These are phyloP conservation scores for Oedothorax gibbosus DNA, from an alignment of 1,140 invertebrate genomes.

Conservation along the genomic window DNA sequence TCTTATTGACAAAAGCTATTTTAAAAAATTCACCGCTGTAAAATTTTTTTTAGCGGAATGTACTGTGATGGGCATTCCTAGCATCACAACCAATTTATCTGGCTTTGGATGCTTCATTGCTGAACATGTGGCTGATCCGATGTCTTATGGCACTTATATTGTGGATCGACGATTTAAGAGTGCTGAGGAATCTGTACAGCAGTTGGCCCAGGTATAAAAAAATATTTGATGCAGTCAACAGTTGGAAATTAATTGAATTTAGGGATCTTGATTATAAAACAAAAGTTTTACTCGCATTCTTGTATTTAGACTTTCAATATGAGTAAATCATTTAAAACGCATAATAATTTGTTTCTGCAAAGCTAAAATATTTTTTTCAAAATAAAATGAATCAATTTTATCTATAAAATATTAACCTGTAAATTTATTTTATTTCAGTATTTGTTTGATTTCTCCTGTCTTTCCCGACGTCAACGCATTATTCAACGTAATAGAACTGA, in stretches of 20 bases:
- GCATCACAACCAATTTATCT: slow-evolving; percentile 96
- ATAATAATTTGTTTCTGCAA: neutral
- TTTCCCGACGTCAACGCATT: slow-evolving; percentile 94
- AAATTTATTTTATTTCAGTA: slow-evolving; percentile 66
- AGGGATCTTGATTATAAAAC: too few species aligned
- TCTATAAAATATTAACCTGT: too few species aligned
- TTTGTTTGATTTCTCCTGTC: slow-evolving; percentile 93
- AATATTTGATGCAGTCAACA: neutral
- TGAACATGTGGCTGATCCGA: slow-evolving; percentile 96
- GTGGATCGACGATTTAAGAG: slow-evolving; percentile 92
- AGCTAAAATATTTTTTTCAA: neutral
- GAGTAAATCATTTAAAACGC: neutral
- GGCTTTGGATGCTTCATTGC: slow-evolving; percentile 99
- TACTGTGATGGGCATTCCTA: slow-evolving; percentile 99
- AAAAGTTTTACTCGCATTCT: neutral
- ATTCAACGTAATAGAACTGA: slow-evolving; percentile 99
- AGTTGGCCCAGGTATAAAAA: slow-evolving; percentile 81
- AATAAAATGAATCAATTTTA: neutral
- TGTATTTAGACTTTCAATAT: neutral
- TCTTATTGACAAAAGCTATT: too few species aligned
- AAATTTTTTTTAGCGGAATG: slow-evolving; percentile 83
- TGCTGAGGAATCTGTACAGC: slow-evolving; percentile 90
- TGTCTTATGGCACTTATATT: slow-evolving; percentile 99
- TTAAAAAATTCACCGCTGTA: too few species aligned
- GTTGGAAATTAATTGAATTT: neutral